Evolutionary conservation across 2,797 vertebrate species (phyloP).

Genomic region (Tauraco hartlaubi): DNA sequence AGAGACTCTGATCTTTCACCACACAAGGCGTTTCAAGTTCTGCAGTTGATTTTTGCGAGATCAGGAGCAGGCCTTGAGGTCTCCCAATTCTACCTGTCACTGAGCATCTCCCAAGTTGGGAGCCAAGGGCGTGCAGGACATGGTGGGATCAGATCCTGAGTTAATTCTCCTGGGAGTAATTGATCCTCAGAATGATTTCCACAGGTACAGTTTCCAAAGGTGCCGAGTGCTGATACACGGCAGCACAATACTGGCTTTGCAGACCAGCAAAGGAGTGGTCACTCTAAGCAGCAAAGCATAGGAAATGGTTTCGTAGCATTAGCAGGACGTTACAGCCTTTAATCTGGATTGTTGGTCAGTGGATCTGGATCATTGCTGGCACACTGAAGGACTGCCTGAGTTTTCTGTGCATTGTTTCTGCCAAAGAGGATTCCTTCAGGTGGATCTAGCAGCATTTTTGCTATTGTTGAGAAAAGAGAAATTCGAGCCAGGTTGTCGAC

Average conservation of each 20-base stretch:
- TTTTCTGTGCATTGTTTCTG: neutral
- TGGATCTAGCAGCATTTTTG: neutral
- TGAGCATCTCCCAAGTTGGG: neutral
- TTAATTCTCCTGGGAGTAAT: neutral
- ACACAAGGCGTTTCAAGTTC: neutral
- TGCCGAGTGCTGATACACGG: neutral
- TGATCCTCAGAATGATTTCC: neutral
- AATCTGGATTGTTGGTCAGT: neutral
- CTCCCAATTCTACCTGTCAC: neutral
- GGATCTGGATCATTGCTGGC: neutral
- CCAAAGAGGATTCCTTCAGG: neutral
- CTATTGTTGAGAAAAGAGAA: neutral
- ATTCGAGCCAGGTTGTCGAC: neutral
- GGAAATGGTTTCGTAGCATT: neutral
- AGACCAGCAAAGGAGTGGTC: neutral
- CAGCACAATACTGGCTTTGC: neutral
- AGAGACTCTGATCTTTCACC: neutral
- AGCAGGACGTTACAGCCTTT: neutral
- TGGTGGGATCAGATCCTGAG: neutral
- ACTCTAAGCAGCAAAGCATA: neutral
- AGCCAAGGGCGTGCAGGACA: neutral
- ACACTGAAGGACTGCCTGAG: neutral
- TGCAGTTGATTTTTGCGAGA: neutral
- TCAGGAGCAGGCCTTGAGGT: neutral
- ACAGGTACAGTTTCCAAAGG: neutral